A percentile compares a stretch with the other conserved stretches of the same genome.
phyloP scores from a whole-genome alignment of 2,888 invertebrate genomes.

The Trissolcus japonicus region DNA sequence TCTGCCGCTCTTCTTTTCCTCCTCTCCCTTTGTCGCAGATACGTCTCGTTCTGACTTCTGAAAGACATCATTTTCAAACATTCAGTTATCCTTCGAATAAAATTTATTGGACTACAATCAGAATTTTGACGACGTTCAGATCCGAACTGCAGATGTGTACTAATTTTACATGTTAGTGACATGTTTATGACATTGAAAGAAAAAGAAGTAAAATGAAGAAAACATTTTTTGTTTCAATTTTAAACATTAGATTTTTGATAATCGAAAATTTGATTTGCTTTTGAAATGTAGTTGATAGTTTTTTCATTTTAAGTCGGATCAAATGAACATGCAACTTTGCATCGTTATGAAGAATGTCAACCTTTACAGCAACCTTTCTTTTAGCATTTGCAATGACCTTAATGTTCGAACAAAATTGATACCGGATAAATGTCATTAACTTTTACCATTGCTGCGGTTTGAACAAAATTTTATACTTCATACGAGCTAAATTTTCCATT shows the following conservation, averaged over 20 bases:
- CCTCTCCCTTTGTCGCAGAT: conserved; percentile 62
- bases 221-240: background rate
- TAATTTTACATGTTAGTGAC: background rate
- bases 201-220: background rate
- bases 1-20: conserved; percentile 63
- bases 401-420: conserved; percentile 1
- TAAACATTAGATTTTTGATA: background rate
- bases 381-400: conserved; percentile 17
- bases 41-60: conserved; percentile 26
- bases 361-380: conserved; percentile 7
- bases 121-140: too few species aligned
- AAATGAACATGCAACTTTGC: background rate
- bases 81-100: background rate
- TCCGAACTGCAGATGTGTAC: too few species aligned
- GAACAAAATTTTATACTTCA: background rate
- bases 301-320: background rate
- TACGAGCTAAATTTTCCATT: background rate
- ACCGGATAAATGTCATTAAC: conserved; percentile 7
- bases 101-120: background rate
- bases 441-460: background rate
- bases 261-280: background rate
- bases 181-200: background rate
- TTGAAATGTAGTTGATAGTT: background rate
- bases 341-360: background rate
- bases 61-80: conserved; percentile 3